Evolutionary conservation across 2,797 vertebrate species (phyloP), one percentile per base, ranked within the genome.

Genomic region (Hipposideros larvatus): DNA sequence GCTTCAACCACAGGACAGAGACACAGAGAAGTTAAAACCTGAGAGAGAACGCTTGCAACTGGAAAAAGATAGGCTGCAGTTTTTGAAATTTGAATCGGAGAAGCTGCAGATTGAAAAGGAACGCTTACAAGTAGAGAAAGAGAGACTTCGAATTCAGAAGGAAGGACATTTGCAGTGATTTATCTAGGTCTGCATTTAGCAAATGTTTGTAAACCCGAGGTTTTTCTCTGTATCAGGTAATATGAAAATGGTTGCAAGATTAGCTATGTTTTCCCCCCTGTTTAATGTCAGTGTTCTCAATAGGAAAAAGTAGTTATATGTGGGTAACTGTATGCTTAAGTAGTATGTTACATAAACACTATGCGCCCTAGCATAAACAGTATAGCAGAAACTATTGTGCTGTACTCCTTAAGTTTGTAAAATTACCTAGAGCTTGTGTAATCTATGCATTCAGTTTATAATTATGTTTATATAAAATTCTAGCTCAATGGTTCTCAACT

Each of bases 41-140:
- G 99, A 99, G 98, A 99, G 99, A 90, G 99, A 99, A 97, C 99
- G 99, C 79, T 98, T 99, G 95, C 99, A 99, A 94, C 98, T 99
- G 87, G 99, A 99, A 94, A 99, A 99, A 22, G 99, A 99, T 96
- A 98, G 99, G 90, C 98, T 99, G 94, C 99, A 99, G 98, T 99
- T 99, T 96, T 98, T 99, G 5, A 99, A 99, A 97, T 99, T 99
- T 87, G 99, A 99, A 96, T 99, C 99, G 0, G 99, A 99, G 91
- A 99, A 99, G 97, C 98, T 99, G 96, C 99, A 99, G 98, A 99
- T 99, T 37, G 99, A 99, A 97, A 99, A 99, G 98, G 99, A 99
- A 65, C 99, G 99, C 87, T 99, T 99, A 70, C 99, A 99, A 97
- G 99, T 99, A 97, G 99, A 99, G 98, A 99, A 99, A 93, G 99